phyloP scores from a whole-genome alignment of 2,113 vertebrate genomes.

The Cisticola juncidis region DNA sequence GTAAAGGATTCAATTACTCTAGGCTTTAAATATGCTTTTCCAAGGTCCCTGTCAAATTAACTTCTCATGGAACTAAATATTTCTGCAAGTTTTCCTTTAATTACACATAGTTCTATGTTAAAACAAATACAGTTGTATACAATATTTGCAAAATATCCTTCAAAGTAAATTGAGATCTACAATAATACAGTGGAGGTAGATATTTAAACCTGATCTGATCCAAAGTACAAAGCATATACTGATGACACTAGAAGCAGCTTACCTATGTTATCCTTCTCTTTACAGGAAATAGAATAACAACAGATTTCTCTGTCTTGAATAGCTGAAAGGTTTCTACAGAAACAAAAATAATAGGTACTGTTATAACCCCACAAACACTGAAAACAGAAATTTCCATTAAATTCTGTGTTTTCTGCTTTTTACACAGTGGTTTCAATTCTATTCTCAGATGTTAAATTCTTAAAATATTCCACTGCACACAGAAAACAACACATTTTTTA shows the following conservation, averaged over 20 bases:
- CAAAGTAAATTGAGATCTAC: not conserved
- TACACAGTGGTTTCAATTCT: not conserved
- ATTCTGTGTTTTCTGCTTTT: not conserved
- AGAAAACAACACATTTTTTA: not conserved
- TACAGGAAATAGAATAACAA: constrained; percentile 87
- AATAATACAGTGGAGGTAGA: not conserved
- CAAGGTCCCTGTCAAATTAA: not conserved
- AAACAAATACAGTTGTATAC: not conserved
- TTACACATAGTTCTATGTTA: not conserved
- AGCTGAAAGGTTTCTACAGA: constrained; percentile 80
- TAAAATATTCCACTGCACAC: not conserved
- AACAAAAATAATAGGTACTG: not conserved
- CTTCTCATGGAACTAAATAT: not conserved
- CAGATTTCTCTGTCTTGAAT: constrained; percentile 86
- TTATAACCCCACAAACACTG: not conserved
- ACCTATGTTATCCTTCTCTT: constrained; percentile 87
- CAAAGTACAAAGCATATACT: not conserved
- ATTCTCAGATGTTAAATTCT: not conserved
- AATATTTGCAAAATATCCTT: not conserved
- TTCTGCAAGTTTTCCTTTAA: not conserved
- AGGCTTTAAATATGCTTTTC: not conserved
- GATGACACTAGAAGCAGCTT: constrained; percentile 36
- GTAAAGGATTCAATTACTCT: not conserved
- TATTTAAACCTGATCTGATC: not conserved
- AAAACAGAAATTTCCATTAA: not conserved